These are phyloP conservation scores for Amphimedon queenslandica DNA, from an alignment of 37 sponge, comb jelly and placozoan species.

Conservation along the genomic window DNA sequence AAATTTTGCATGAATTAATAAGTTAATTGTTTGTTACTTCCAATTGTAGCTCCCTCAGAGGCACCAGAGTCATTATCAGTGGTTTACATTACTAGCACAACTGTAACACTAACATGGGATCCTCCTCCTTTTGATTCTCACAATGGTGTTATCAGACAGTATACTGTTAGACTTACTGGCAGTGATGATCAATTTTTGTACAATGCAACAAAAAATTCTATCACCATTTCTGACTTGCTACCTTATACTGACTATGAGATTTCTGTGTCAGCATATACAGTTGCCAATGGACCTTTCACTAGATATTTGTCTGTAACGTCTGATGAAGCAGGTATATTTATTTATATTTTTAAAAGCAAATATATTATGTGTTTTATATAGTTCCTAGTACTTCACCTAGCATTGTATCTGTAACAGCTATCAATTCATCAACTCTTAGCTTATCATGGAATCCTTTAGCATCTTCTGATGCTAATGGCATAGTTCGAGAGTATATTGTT, in stretches of 20 bases:
- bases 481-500: not conserved
- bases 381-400: not conserved
- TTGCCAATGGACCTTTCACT: conserved; percentile 20
- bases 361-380: not conserved
- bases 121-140: conserved; percentile 23
- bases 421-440: not conserved
- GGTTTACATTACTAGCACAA: not conserved
- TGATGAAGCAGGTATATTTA: conserved; percentile 23
- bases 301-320: not conserved
- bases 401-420: not conserved
- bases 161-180: conserved; percentile 9
- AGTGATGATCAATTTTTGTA: not conserved
- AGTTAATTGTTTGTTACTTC: not conserved
- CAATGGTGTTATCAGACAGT: conserved; percentile 44
- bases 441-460: not conserved
- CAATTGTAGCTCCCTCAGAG: conserved; percentile 16
- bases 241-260: conserved; percentile 20
- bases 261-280: conserved; percentile 27
- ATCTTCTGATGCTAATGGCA: not conserved
- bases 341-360: not conserved
- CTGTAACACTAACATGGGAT: conserved; percentile 10
- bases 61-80: conserved; percentile 16
- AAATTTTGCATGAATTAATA: not conserved
- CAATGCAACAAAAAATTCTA: not conserved
- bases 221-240: conserved; percentile 15